These are phyloP conservation scores for Ferdinandea cuprea DNA, from an alignment of 2,888 invertebrate species.

Conservation along the genomic window DNA sequence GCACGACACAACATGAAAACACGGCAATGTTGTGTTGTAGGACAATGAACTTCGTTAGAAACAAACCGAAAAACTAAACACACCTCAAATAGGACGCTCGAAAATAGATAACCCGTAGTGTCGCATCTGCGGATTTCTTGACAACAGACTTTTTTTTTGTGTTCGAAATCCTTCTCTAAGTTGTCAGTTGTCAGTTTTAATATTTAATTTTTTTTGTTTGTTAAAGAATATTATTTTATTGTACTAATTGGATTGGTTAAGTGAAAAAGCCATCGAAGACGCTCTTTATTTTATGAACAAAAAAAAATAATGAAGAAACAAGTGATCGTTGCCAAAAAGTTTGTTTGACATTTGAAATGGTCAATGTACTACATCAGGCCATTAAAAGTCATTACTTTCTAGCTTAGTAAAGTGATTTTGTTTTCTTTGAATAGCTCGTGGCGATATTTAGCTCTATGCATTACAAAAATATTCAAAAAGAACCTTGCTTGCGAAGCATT, in stretches of 20 bases:
- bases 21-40: conserved; percentile 33
- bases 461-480: no score
- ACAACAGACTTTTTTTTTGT: conserved; percentile 3
- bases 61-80: conserved; percentile 51
- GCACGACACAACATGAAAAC: conserved; percentile 12
- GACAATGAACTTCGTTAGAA: conserved; percentile 67
- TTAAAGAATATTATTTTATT: no score
- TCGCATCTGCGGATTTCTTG: conserved; percentile 34
- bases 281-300: no score
- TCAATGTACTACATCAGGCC: conserved; percentile 5
- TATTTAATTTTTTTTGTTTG: conserved; percentile 29
- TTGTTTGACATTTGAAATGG: conserved; percentile 19
- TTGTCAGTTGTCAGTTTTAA: conserved; percentile 62
- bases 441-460: no score
- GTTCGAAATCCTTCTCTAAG: conserved; percentile 47
- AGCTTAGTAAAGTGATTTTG: no score
- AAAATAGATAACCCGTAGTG: conserved; percentile 61
- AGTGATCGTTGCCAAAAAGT: conserved; percentile 24
- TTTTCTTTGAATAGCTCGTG: no score
- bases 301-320: no score
- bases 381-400: conserved; percentile 11
- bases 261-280: no score
- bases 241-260: no score
- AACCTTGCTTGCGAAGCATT: no score
- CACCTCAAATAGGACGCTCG: conserved; percentile 35